Percentiles rank a stretch among this genome's conserved stretches.
Conservation (phyloP, 2,113 vertebrate species). For the Gasterosteus aculeatus region DNA sequence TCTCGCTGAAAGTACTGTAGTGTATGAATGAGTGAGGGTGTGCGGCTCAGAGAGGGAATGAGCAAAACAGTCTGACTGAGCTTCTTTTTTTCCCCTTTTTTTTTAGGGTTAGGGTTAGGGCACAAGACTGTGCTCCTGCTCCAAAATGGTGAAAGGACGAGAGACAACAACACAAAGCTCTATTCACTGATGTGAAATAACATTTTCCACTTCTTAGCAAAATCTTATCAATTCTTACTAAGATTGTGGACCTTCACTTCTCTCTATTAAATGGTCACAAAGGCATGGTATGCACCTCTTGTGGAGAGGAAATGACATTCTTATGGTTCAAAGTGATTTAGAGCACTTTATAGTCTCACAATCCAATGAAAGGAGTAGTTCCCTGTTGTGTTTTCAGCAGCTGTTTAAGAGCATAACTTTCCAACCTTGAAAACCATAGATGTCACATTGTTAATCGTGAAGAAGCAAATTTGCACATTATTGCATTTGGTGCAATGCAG, state of each 20-base stretch:
- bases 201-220: conserved; percentile 60
- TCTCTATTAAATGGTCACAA: conserved; percentile 60
- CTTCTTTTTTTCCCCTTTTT: background rate
- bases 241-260: conserved; percentile 55
- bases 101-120: background rate
- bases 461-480: background rate
- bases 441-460: conserved; percentile 7
- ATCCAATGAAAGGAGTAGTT: conserved; percentile 48
- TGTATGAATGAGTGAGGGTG: conserved; percentile 2
- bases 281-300: conserved; percentile 42
- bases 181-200: conserved; percentile 60
- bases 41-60: conserved; percentile 25
- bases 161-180: conserved; percentile 47
- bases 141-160: conserved; percentile 40
- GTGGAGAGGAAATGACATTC: conserved; percentile 57
- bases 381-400: conserved; percentile 23
- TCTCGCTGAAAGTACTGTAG: background rate
- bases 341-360: conserved; percentile 53
- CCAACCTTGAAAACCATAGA: conserved; percentile 44
- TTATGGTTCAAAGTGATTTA: conserved; percentile 48
- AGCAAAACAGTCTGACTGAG: conserved; percentile 40
- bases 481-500: background rate
- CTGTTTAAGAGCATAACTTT: conserved; percentile 25
- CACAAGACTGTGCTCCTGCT: conserved; percentile 22
- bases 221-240: conserved; percentile 68